Base-by-base conservation (phyloP, 2,113 vertebrate species). In the Micronycteris hirsuta region DNA sequence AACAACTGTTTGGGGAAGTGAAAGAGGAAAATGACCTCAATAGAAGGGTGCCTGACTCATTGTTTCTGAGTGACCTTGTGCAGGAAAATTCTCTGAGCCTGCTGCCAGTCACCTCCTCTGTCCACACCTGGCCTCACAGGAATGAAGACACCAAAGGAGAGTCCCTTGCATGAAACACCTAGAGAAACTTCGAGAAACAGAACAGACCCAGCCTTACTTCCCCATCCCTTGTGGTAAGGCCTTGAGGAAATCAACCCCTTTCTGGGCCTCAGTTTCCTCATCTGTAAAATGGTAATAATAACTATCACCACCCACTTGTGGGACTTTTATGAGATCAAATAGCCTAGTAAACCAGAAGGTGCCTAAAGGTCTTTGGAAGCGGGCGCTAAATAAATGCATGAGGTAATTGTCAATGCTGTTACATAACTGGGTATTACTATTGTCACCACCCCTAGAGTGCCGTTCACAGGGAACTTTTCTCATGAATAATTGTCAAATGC, bases 11-110 rank as follows among this genome's bases (percentile, higher is more conserved):
- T 97, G 91, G 93, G 93, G 97, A 96, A 96, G 68, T 95, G 95
- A 94, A 96, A 96, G 89, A 97, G 97, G 97, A 97, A 97, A 97
- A 86, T 33, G 43, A 94, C 88, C 82, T 97, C 91, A 91, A 91
- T 91, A 70, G 82, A 56, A 92, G 74, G 88, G 16, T 56, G 9
- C 43, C 49, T 97, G 97, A 97, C 86, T 97, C 96, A 97, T 70
- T 24, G 81, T 90, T 52, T 95, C 85, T 71, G 61, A 94, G 94
- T 76, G 96, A 97, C 94, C 82, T 20, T 33, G 77, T 45, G 17
- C 91, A 82, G 78, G 52, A 86, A 81, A 70, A 80, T 33, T 49
- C 84, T 95, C 91, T 76, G 86, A 95, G 54, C 58, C 94, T 89
- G 20, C 85, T 74, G 77, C 82, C 89, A 91, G 86, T 61, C 87